phyloP scores from a whole-genome alignment of 2,888 invertebrate genomes.

The Drosophila austrosaltans region DNA sequence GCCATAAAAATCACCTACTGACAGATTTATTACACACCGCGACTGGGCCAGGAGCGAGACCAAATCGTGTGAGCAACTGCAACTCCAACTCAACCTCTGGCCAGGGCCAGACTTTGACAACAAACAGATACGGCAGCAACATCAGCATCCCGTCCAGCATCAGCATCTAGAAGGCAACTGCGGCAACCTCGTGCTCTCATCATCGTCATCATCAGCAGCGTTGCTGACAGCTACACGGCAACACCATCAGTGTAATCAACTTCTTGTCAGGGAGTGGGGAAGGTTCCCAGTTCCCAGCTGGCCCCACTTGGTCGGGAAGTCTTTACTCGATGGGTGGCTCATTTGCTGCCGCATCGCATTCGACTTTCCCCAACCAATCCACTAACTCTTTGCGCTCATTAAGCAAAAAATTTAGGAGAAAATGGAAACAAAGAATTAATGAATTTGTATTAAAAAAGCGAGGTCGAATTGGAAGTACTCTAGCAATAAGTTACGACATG shows the following conservation, averaged over 20 bases:
- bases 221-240: conserved; percentile 79
- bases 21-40: conserved; percentile 81
- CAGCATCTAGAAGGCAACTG: conserved; percentile 31
- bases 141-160: conserved; percentile 33
- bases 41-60: conserved; percentile 15
- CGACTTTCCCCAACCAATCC: conserved; percentile 42
- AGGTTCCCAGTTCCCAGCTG: conserved; percentile 26
- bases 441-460: conserved; percentile 1
- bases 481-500: background rate
- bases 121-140: conserved; percentile 72
- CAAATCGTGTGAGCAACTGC: conserved; percentile 34
- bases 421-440: conserved; percentile 27
- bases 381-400: conserved; percentile 74
- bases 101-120: conserved; percentile 59
- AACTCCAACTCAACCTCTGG: conserved; percentile 40
- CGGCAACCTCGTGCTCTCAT: conserved; percentile 68
- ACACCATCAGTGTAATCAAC: conserved; percentile 80
- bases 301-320: conserved; percentile 24
- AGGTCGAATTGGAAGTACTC: conserved; percentile 28
- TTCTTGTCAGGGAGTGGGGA: conserved; percentile 58
- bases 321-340: conserved; percentile 70
- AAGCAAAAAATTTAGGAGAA: conserved; percentile 63
- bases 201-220: conserved; percentile 76
- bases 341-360: conserved; percentile 40
- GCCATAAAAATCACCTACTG: conserved; percentile 80